These are phyloP conservation scores for Centrocercus urophasianus DNA, from an alignment of 2,113 vertebrate species.

Conservation along the genomic window DNA sequence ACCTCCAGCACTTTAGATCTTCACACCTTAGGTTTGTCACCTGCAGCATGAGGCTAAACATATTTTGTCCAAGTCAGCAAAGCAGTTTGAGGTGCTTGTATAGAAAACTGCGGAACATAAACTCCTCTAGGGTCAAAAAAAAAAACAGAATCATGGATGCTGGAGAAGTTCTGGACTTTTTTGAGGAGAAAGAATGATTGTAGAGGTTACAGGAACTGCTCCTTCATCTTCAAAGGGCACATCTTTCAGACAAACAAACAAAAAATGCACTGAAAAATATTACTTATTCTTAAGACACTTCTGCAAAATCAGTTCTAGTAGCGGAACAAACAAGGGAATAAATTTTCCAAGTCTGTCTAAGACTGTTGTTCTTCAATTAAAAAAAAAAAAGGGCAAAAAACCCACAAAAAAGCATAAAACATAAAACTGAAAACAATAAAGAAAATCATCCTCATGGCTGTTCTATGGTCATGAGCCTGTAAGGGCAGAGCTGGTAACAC, in stretches of 20 bases:
- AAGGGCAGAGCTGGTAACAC: conserved; percentile 6
- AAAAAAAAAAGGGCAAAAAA: conserved; percentile 6
- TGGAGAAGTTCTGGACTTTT: background rate
- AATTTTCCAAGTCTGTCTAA: background rate
- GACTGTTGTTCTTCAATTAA: conserved; percentile 22
- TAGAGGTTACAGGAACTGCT: background rate
- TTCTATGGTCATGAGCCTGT: conserved; percentile 9
- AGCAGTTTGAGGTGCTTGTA: background rate
- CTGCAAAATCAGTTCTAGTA: background rate
- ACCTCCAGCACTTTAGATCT: conserved; percentile 14
- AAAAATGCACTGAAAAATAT: background rate
- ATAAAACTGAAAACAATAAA: background rate
- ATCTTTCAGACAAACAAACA: background rate
- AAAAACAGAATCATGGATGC: background rate
- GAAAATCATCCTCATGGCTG: background rate
- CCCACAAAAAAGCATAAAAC: background rate
- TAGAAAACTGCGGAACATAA: conserved; percentile 23
- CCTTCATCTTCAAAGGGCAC: conserved; percentile 3
- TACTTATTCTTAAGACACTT: conserved; percentile 27
- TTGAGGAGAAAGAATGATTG: background rate
- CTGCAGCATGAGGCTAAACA: background rate
- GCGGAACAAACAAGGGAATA: background rate
- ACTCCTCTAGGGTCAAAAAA: conserved; percentile 27
- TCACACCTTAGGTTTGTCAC: conserved; percentile 17
- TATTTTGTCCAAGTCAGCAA: conserved; percentile 13